Percentiles rank a stretch among this genome's conserved stretches.
These are phyloP conservation scores for Liodrosophila aerea DNA, from an alignment of 2,888 invertebrate genomes.

Conservation along the genomic window DNA sequence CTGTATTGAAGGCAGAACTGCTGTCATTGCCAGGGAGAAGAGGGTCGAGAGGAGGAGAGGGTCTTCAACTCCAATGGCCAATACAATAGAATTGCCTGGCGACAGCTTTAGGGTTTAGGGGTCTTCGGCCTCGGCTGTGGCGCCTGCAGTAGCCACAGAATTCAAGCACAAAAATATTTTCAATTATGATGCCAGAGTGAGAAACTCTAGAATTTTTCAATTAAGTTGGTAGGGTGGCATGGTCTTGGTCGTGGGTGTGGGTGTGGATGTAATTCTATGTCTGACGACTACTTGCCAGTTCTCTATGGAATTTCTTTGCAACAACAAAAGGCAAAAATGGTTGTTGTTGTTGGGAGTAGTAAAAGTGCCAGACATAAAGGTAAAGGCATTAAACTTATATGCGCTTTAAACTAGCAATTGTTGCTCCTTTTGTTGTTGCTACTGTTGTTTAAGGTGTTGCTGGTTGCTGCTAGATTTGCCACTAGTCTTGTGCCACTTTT, in stretches of 20 bases:
- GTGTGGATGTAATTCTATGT: conserved; percentile 20
- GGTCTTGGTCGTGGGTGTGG: conserved; percentile 15
- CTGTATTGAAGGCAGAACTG: conserved; percentile 5
- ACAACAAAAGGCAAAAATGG: conserved; percentile 19
- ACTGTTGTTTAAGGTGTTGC: conserved; percentile 4
- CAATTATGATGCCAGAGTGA: conserved; percentile 70
- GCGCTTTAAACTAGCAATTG: conserved; percentile 66
- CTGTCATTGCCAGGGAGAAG: conserved; percentile 17
- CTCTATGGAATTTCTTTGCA: conserved; percentile 61
- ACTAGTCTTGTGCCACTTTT: conserved; percentile 55
- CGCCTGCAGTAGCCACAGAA: conserved; percentile 49
- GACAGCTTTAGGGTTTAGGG: conserved; percentile 50
- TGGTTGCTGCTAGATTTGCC: conserved; percentile 31
- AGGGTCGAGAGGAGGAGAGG: neutral
- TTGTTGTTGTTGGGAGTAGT: conserved; percentile 45
- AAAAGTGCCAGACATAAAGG: conserved; percentile 75
- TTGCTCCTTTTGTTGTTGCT: conserved; percentile 29
- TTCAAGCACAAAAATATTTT: conserved; percentile 72
- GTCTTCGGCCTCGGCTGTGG: conserved; percentile 5
- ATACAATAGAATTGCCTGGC: conserved; percentile 55
- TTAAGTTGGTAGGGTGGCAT: conserved; percentile 52
- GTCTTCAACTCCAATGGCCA: conserved; percentile 41
- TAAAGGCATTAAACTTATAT: conserved; percentile 75
- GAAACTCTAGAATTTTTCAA: conserved; percentile 75
- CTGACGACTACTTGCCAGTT: conserved; percentile 43